Percentiles rank a stretch among this genome's conserved stretches.
phyloP scores from a whole-genome alignment of 2,797 vertebrate genomes.

The Varecia variegata region DNA sequence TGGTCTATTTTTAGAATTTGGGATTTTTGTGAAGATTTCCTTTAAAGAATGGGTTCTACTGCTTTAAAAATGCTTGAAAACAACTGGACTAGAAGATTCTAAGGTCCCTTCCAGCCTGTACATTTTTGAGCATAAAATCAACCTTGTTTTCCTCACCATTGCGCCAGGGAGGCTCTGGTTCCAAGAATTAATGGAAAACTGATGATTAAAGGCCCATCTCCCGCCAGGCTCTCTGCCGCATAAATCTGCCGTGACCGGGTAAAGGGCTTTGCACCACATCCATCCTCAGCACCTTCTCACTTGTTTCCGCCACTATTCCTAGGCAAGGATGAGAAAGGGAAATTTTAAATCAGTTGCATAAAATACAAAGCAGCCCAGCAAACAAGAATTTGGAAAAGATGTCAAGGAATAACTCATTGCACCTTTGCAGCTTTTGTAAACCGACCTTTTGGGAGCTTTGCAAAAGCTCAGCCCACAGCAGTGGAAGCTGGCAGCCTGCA shows the following conservation, averaged over 20 bases:
- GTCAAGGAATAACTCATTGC: not conserved
- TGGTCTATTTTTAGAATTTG: conserved; percentile 26
- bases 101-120: not conserved
- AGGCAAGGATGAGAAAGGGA: not conserved
- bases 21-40: not conserved
- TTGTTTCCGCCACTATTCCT: not conserved
- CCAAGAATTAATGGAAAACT: conserved; percentile 45
- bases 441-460: not conserved
- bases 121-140: conserved; percentile 1
- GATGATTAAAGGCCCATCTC: not conserved
- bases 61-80: conserved; percentile 40
- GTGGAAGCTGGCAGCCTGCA: not conserved
- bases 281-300: not conserved
- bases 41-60: not conserved
- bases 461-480: not conserved
- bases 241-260: not conserved
- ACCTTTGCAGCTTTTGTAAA: not conserved
- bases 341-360: not conserved
- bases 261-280: not conserved
- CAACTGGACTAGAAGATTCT: not conserved
- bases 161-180: not conserved
- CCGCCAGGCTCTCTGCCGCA: not conserved
- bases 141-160: not conserved
- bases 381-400: conserved; percentile 18
- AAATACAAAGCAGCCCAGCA: conserved; percentile 9